These are phyloP conservation scores for Automeris io DNA, from an alignment of 2,888 invertebrate genomes.

Conservation along the genomic window DNA sequence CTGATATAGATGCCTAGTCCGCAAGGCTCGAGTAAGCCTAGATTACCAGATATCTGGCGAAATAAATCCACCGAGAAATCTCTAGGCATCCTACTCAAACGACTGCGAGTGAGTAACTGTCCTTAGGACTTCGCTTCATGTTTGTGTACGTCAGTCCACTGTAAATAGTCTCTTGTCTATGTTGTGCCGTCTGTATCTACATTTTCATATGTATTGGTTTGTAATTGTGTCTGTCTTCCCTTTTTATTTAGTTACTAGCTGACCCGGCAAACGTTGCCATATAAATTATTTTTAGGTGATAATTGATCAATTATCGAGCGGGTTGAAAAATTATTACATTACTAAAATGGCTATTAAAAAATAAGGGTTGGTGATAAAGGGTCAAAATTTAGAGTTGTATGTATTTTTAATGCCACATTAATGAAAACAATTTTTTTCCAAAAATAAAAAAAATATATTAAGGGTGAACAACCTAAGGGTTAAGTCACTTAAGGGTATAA, in stretches of 20 bases:
- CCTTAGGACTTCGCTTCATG: conserved; percentile 24
- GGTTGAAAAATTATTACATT: no score
- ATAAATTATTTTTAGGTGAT: no score
- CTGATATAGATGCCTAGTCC: conserved; percentile 54
- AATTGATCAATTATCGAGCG: no score
- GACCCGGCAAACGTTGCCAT: no score
- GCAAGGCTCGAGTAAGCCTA: conserved; percentile 50
- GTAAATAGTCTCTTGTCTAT: conserved; percentile 14
- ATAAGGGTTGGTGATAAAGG: no score
- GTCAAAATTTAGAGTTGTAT: no score
- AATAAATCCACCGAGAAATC: conserved; percentile 62
- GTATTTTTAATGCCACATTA: no score
- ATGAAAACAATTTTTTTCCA: no score
- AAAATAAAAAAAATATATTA: no score
- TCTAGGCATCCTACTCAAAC: conserved; percentile 60
- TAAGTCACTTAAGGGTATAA: no score
- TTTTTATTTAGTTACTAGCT: conserved; percentile 3
- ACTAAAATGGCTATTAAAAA: no score
- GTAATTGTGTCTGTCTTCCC: conserved; percentile 15
- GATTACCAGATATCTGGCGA: conserved; percentile 64
- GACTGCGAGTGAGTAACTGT: conserved; percentile 58
- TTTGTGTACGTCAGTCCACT: conserved; percentile 20
- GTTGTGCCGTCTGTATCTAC: conserved; percentile 12
- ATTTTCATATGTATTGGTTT: conserved; percentile 6
- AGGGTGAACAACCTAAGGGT: no score